Evolutionary conservation across 2,797 vertebrate genomes (phyloP).

Genomic region (Sebastes glaucus): DNA sequence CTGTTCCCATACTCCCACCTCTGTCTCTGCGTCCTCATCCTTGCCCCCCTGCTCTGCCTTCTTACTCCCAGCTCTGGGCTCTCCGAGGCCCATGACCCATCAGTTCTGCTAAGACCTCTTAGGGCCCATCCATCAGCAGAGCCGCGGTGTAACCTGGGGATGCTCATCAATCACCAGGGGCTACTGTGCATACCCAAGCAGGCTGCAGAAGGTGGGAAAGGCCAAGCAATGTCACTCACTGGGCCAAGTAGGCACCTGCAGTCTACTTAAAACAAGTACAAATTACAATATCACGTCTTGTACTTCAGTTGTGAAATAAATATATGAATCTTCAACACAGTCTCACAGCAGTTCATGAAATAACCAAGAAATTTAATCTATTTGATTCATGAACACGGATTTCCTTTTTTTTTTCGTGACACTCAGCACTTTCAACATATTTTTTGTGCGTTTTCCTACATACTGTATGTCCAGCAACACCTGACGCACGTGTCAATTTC

Average conservation of each 20-base stretch:
- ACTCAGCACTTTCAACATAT: no score
- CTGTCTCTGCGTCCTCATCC: conserved; percentile 17
- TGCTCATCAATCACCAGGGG: conserved; percentile 82
- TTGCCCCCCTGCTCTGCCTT: conserved; percentile 30
- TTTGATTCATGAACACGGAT: no score
- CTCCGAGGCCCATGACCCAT: conserved; percentile 74
- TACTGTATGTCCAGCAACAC: no score
- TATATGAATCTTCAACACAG: not conserved
- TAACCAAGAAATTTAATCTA: no score
- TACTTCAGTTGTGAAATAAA: not conserved
- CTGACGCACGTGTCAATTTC: no score
- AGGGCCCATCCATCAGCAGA: conserved; percentile 80
- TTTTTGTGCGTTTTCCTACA: no score
- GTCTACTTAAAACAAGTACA: conserved; percentile 9
- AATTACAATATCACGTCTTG: not conserved
- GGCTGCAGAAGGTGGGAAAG: conserved; percentile 65
- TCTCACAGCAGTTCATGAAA: no score
- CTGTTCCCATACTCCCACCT: conserved; percentile 8
- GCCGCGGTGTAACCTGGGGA: conserved; percentile 73
- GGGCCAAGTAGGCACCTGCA: conserved; percentile 42
- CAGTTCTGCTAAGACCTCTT: conserved; percentile 74
- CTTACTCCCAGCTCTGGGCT: conserved; percentile 50
- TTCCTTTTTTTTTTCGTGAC: no score
- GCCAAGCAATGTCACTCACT: conserved; percentile 73
- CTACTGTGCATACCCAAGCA: conserved; percentile 81